Evolutionary conservation across 2,797 vertebrate species (phyloP).

Genomic region (Channallabes apus): DNA sequence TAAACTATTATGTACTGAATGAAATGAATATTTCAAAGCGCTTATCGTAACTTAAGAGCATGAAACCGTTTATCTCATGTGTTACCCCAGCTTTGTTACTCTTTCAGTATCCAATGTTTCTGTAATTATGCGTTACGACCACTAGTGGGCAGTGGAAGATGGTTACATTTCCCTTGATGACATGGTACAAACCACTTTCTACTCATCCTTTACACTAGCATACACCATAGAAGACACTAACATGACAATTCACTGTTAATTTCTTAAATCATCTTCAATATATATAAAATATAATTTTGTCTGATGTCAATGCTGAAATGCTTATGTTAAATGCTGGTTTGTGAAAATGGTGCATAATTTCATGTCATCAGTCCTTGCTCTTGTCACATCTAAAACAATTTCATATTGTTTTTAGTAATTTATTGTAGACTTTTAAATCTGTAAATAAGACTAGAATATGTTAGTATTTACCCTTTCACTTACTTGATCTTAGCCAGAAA

Average conservation of each 20-base stretch:
- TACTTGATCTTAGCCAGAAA: slow-evolving; percentile 60
- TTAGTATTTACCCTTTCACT: slow-evolving; percentile 67
- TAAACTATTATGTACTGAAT: slow-evolving; percentile 38
- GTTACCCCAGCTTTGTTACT: background rate
- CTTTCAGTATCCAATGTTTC: slow-evolving; percentile 19
- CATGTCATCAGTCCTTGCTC: slow-evolving; percentile 53
- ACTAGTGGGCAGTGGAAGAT: slow-evolving; percentile 66
- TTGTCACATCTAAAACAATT: slow-evolving; percentile 54
- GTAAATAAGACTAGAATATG: slow-evolving; percentile 60
- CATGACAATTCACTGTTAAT: slow-evolving; percentile 14
- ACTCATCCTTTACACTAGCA: slow-evolving; percentile 13
- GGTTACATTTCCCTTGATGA: slow-evolving; percentile 9
- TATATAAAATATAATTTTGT: background rate
- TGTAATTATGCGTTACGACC: slow-evolving; percentile 52
- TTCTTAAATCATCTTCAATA: slow-evolving; percentile 9
- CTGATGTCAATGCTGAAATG: slow-evolving; percentile 31
- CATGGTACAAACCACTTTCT: slow-evolving; percentile 30
- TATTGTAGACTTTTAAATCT: slow-evolving; percentile 81
- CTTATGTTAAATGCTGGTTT: slow-evolving; percentile 46
- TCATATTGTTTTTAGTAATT: slow-evolving; percentile 76
- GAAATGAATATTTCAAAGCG: slow-evolving; percentile 19
- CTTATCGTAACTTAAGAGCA: slow-evolving; percentile 13
- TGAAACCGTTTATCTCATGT: slow-evolving; percentile 25
- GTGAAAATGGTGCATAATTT: slow-evolving; percentile 54
- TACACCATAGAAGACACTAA: slow-evolving; percentile 38